These are phyloP conservation scores for Saccostrea cuccullata DNA, from an alignment of 1,140 invertebrate genomes.

Conservation along the genomic window DNA sequence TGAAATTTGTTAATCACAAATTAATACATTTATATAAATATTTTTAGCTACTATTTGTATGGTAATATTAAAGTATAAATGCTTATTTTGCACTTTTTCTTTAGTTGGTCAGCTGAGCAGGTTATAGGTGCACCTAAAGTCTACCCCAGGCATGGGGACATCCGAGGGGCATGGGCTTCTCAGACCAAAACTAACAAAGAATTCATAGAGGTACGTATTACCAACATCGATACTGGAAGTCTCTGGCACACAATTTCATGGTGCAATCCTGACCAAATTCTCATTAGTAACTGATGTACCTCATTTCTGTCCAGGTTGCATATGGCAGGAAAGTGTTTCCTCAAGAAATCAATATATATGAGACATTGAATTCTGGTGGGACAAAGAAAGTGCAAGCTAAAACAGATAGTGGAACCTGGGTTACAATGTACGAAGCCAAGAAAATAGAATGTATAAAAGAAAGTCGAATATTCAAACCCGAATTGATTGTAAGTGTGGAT, in stretches of 20 bases:
- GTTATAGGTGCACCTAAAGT: slow-evolving; percentile 56
- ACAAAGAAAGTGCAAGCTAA: not conserved
- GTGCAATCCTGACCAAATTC: too few species aligned
- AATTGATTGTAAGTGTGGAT: too few species aligned
- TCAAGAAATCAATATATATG: slow-evolving; percentile 9
- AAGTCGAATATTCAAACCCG: not conserved
- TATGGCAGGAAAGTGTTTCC: not conserved
- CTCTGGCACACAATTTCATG: too few species aligned
- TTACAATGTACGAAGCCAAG: not conserved
- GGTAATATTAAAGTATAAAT: not conserved
- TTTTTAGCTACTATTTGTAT: not conserved
- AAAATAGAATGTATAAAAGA: not conserved
- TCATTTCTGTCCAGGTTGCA: not conserved
- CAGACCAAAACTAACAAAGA: slow-evolving; percentile 47
- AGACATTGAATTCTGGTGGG: not conserved
- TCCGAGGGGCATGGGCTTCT: slow-evolving; percentile 54
- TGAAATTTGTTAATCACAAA: too few species aligned
- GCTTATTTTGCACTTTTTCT: not conserved
- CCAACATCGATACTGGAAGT: not conserved
- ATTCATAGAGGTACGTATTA: slow-evolving; percentile 53
- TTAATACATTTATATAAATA: not conserved
- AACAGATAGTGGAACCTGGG: not conserved
- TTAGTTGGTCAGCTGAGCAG: slow-evolving; percentile 53
- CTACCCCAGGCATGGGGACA: slow-evolving; percentile 59
- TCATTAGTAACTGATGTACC: too few species aligned